These are phyloP conservation scores for Brachionus manjavacas DNA, from an alignment of 1,140 invertebrate genomes.

Conservation along the genomic window DNA sequence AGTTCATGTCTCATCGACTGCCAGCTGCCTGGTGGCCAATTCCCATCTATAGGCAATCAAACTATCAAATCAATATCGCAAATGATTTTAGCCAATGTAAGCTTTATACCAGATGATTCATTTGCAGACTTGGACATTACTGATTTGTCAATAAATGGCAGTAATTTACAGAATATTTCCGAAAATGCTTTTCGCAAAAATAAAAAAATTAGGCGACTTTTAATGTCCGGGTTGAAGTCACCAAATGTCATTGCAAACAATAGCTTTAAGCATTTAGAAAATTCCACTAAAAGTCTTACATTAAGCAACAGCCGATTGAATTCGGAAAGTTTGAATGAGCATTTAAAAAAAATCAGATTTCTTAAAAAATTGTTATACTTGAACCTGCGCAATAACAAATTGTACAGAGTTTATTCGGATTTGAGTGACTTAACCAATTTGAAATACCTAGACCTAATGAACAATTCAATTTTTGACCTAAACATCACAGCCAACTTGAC, in stretches of 20 bases:
- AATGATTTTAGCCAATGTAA: not conserved
- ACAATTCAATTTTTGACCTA: not conserved
- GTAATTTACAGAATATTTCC: not conserved
- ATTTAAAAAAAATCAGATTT: not conserved
- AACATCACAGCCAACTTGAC: not conserved
- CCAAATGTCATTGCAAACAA: not conserved
- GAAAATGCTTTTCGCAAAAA: not conserved
- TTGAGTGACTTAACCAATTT: not conserved
- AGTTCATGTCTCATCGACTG: not conserved
- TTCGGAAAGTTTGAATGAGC: not conserved
- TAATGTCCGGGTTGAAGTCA: not conserved
- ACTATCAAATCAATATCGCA: not conserved
- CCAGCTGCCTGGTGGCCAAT: not conserved
- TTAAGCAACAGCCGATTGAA: not conserved
- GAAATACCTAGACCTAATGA: not conserved
- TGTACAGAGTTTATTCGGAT: not conserved
- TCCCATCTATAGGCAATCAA: not conserved
- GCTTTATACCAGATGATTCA: not conserved
- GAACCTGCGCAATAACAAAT: not conserved
- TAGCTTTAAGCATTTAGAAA: not conserved
- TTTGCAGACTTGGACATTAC: not conserved
- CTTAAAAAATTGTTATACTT: not conserved
- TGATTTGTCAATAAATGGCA: not conserved
- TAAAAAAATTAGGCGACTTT: not conserved
- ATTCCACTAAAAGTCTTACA: not conserved